Base-by-base conservation (phyloP, 2,888 invertebrate genomes). In the Lymantria monacha region DNA sequence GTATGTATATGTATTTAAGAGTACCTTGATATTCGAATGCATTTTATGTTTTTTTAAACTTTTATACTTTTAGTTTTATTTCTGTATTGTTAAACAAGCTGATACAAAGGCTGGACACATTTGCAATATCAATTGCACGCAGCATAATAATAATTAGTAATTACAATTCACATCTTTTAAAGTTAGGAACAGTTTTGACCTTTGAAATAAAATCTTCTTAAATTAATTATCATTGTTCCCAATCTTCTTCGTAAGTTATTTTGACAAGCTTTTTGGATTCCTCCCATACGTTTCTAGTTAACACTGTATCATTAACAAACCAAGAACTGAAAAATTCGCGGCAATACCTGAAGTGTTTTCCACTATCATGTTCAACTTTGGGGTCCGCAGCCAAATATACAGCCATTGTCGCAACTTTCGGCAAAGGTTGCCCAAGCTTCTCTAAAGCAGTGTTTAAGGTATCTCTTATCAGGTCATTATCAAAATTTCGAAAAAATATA, bases 401-500 rank as follows among this genome's bases (percentile, higher is more conserved):
- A 1, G 85, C 66, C 77, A 82, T 69, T 0, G 74, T 79, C 0
- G 85, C 86, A 8, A 78, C 76, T 53, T 76, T 74, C 0, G 72
- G 44, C 33, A 76, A 49, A 0, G 77, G 76, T 38, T 83, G 69
- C 0, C 84, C 85, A 36, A 82, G 63, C 37, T 55, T 59, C 22
- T 65, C 45, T 33, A 85, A 57, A 0, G 69, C 80, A 15, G 49
- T 38, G 53, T 77, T 81, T 0, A 85, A 51, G 3, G 73, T 40
- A 7, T 53, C 61, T 46, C 65, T 75, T 43, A 76, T 55, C 5
- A 61, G 43, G 0, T 66, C 58, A 41, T 62, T 74, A 0, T 76
- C 70, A 1, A 66, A 69, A 55, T 83, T 94, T 45, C 95, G 92
- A 93, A 96, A 96, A 49, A 96, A 96, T 30, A 95, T 94, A 0